Conservation (phyloP, 1,140 invertebrate genomes). For the Octopus sinensis region DNA sequence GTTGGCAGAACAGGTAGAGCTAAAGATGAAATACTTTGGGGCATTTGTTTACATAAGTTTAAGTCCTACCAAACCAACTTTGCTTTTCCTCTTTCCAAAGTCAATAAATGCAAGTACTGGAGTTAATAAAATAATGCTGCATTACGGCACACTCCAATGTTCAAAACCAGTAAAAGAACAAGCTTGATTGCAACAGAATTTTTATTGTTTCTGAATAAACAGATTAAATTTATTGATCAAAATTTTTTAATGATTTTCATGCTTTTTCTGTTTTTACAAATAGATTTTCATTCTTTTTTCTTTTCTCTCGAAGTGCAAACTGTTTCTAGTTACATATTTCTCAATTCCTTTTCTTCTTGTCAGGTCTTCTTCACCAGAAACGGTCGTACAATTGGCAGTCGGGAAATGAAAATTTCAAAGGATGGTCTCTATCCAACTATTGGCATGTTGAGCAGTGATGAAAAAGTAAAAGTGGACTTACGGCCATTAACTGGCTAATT, state of each 20-base stretch:
- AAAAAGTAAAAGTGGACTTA: constrained; percentile 63
- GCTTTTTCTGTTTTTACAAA: background rate
- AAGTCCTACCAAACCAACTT: no score
- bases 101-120: no score
- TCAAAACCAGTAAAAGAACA: no score
- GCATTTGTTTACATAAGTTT: no score
- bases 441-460: constrained; percentile 63
- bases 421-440: constrained; percentile 65
- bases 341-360: constrained; percentile 25
- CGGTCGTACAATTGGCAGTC: constrained; percentile 61
- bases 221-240: no score
- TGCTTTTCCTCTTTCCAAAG: no score
- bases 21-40: no score
- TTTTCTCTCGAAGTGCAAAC: background rate
- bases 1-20: no score
- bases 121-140: no score
- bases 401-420: constrained; percentile 61
- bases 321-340: constrained; percentile 2
- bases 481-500: constrained; percentile 62
- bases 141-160: no score
- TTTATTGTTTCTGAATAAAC: no score
- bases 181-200: no score
- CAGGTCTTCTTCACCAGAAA: constrained; percentile 66
- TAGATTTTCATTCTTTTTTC: background rate
- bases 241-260: background rate